These are phyloP conservation scores for Dryobotodes eremita DNA, from an alignment of 2,888 invertebrate genomes.

Conservation along the genomic window DNA sequence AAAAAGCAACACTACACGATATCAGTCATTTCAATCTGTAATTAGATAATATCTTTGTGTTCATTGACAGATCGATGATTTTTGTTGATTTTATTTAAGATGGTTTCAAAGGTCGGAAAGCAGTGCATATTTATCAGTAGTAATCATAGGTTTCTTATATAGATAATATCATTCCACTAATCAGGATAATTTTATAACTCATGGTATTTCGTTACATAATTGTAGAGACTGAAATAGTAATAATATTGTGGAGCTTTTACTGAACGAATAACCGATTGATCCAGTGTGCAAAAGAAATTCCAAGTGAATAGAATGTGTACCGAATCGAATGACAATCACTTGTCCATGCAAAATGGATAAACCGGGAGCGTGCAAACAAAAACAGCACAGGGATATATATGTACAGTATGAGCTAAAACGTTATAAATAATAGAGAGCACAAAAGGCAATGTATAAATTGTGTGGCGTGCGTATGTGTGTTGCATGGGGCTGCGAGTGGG, in stretches of 20 bases:
- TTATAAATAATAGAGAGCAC: slow-evolving; percentile 86
- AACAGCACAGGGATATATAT: slow-evolving; percentile 78
- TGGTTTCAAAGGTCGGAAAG: slow-evolving; percentile 16
- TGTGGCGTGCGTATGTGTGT: slow-evolving; percentile 83
- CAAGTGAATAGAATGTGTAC: slow-evolving; percentile 56
- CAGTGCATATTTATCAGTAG: neutral
- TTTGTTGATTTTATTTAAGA: neutral
- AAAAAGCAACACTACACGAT: neutral
- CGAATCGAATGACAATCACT: slow-evolving; percentile 71
- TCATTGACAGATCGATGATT: neutral
- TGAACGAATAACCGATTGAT: slow-evolving; percentile 45
- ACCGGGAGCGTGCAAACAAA: slow-evolving; percentile 75
- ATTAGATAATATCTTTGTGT: neutral
- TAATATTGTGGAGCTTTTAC: slow-evolving; percentile 36
- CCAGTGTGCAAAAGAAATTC: slow-evolving; percentile 43
- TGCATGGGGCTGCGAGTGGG: slow-evolving; percentile 87
- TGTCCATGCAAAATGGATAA: slow-evolving; percentile 80
- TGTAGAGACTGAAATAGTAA: slow-evolving; percentile 3
- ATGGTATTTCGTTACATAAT: slow-evolving; percentile 9
- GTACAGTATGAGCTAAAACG: slow-evolving; percentile 79
- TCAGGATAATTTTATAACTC: neutral
- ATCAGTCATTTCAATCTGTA: neutral
- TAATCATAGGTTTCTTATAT: neutral
- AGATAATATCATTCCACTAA: no score
- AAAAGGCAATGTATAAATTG: slow-evolving; percentile 88